Base-by-base conservation (phyloP, 2,888 invertebrate genomes). In the Chrysopilus asiliformis region DNA sequence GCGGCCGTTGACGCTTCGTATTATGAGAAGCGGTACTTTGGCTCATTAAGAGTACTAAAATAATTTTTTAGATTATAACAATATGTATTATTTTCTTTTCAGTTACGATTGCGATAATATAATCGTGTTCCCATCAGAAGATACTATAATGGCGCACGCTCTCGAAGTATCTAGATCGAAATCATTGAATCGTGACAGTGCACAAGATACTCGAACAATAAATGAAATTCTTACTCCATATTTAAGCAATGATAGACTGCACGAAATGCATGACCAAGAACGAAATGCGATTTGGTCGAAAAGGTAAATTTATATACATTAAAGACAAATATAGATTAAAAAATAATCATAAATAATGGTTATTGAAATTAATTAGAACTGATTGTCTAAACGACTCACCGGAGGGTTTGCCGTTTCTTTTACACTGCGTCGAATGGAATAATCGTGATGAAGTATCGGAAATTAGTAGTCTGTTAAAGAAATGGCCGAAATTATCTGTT, bases 351-450 rank as follows among this genome's bases (percentile, higher is more conserved):
- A n/a, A n/a, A n/a, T n/a, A n/a, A n/a, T n/a, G n/a, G n/a, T n/a
- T n/a, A n/a, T n/a, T n/a, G n/a, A n/a, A n/a, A 15, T 15, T 41
- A 46, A 43, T 71, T 50, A 76, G 90, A 44, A 71, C 79, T 47
- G 78, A 83, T 47, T 80, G 86, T 57, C 71, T 78, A 9, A 59
- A 66, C 13, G 70, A 78, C 38, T 74, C 77, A 4, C 89, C 91
- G 0, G 75, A 81, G 37, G 70, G 86, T 7, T 68, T 94, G 31
- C 82, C 90, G 0, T 83, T 86, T 50, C 66, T 94, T 17, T 62
- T 94, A 32, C 80, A 80, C 47, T 90, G 90, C 54, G 85, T 93
- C 44, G 89, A 90, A 57, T 94, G 93, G 93, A 83, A 87, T 53
- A 83, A 85, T 53, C 75, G 81, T 1, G 76, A 75, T 20, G 80